Base-by-base conservation (phyloP, 2,797 vertebrate genomes). In the Nyctalus aviator region DNA sequence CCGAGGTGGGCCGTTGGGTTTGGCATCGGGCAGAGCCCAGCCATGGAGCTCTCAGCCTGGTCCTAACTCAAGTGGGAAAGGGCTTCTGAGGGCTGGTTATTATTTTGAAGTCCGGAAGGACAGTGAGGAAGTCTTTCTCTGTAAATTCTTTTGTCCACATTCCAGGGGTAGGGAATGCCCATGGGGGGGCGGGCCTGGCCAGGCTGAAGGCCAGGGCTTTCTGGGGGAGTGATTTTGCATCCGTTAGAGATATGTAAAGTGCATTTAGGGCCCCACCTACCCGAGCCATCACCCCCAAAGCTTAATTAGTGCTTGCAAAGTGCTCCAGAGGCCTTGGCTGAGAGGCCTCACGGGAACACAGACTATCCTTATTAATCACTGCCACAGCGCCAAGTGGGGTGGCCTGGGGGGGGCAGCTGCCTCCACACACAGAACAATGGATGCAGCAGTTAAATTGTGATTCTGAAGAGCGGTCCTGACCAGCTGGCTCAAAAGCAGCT, bases 251-350 rank as follows among this genome's bases (percentile, higher is more conserved):
- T 71, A 69, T 46, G 21, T 32, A 73, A 94, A 96, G 91, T 88
- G 75, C 78, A 84, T 91, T 44, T 76, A 64, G 82, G 23, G 35
- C 59, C 73, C 91, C 30, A 57, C 68, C 14, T 84, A 86, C 86
- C 96, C 84, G 94, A 96, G 86, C 91, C 76, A 75, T 86, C 62
- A 35, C 82, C 82, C 59, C 7, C 25, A 53, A 90, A 92, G 85
- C 93, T 95, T 97, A 96, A 96, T 96, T 95, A 97, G 94, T 83
- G 90, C 82, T 94, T 87, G 66, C 93, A 92, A 91, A 96, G 94
- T 93, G 89, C 78, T 91, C 55, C 8, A n/a, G 41, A 93, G 93
- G 84, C 84, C 90, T 95, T 71, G 32, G 79, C 90, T 86, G 88
- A 95, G 93, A 96, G 93, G 90, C 90, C 77, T 86, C 88, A 79